Conservation (phyloP, 2,888 invertebrate genomes). For the Drosophila tanythrix region DNA sequence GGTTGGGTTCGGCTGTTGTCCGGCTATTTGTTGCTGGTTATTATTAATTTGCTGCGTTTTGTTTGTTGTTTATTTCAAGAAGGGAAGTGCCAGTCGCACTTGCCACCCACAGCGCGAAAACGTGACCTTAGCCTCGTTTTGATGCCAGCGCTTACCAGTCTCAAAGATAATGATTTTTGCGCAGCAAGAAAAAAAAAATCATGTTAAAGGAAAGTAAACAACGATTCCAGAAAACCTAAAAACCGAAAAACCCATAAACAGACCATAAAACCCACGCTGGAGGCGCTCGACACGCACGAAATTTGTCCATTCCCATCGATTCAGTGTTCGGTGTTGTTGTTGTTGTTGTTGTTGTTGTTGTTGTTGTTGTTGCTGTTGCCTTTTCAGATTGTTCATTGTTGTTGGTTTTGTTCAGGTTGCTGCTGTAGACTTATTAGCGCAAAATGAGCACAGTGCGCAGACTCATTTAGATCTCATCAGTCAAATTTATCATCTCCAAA, state of each 20-base stretch:
- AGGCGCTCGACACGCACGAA: conserved; percentile 37
- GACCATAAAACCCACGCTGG: conserved; percentile 17
- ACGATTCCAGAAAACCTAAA: conserved; percentile 6
- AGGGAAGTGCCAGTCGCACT: conserved; percentile 46
- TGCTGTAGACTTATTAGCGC: conserved; percentile 67
- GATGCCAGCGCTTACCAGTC: conserved; percentile 16
- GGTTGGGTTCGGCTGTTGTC: conserved; percentile 15
- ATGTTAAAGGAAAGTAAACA: background rate
- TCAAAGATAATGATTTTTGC: conserved; percentile 66
- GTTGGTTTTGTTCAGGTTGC: background rate
- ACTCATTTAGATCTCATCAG: conserved; percentile 51
- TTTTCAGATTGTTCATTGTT: conserved; percentile 12
- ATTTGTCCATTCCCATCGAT: background rate
- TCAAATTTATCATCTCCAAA: conserved; percentile 38
- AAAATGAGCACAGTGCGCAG: conserved; percentile 60
- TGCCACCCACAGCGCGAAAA: conserved; percentile 80
- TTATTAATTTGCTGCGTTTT: conserved; percentile 76
- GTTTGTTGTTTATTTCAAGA: conserved; percentile 72
- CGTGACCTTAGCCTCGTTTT: conserved; percentile 74
- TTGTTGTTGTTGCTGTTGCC: conserved; percentile 19
- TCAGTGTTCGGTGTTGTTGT: conserved; percentile 9
- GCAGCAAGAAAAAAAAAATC: conserved; percentile 5
- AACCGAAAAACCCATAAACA: background rate
- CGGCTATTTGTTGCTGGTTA: conserved; percentile 34
- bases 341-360: conserved; percentile 2